Percentiles rank a stretch among this genome's conserved stretches.
Conservation (phyloP, 2,797 vertebrate species). For the Smutsia temminckii region DNA sequence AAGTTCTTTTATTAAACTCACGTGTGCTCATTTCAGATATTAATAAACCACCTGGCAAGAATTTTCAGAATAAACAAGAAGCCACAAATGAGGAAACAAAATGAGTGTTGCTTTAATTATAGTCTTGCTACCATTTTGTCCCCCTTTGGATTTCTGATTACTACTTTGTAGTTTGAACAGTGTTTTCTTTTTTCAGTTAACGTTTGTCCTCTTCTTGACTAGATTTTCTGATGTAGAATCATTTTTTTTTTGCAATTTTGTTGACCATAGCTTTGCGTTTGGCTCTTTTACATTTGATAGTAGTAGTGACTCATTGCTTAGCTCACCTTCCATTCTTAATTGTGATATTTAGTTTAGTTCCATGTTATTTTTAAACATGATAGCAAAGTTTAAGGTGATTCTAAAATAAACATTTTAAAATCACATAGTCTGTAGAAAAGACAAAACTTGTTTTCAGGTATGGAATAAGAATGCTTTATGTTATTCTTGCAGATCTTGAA, state of each 20-base stretch:
- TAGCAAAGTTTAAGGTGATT: conserved; percentile 12
- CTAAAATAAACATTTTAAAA: conserved; percentile 40
- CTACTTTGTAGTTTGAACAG: not conserved
- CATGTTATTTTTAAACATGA: conserved; percentile 39
- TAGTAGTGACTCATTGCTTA: conserved; percentile 38
- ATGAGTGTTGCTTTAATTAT: not conserved
- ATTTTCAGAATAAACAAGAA: not conserved
- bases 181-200: conserved; percentile 13
- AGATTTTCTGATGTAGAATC: not conserved
- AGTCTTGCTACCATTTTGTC: not conserved
- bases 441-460: conserved; percentile 33
- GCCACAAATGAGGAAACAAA: conserved; percentile 9
- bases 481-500: conserved; percentile 21
- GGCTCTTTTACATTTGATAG: not conserved
- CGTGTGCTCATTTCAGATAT: not conserved
- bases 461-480: conserved; percentile 52
- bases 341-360: conserved; percentile 31
- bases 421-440: conserved; percentile 7
- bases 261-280: not conserved
- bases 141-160: conserved; percentile 1
- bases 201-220: not conserved
- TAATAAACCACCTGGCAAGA: not conserved
- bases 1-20: conserved; percentile 38
- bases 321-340: not conserved
- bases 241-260: not conserved